Evolutionary conservation across 2,888 invertebrate species (phyloP), one percentile per base, ranked within the genome.

Genomic region (Metallyticus violacea): DNA sequence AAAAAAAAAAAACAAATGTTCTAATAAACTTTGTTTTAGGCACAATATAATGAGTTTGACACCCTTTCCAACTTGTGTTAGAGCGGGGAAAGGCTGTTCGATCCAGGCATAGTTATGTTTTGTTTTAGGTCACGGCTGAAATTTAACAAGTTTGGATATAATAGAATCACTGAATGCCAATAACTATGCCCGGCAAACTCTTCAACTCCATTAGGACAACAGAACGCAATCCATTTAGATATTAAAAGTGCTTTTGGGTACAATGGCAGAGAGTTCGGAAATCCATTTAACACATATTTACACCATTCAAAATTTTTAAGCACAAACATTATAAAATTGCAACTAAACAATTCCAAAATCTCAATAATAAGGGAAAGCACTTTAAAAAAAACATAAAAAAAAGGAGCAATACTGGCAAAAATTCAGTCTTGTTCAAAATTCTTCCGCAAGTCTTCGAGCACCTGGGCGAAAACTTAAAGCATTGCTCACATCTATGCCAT

Each of bases 341-440:
- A 30, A 81, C 40, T 81, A 81, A 30, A 81, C 26, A 30, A 29
- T 81, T 81, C 29, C 81, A 29, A 40, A 81, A 81, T 81, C 29
- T 81, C 25, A 81, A 2, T 30, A 81, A 81, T 9, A 80, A 81
- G 26, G 76, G 76, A 82, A 83, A 83, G 28, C 77, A 83, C n/a
- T n/a, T n/a, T n/a, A n/a, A n/a, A n/a, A n/a, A n/a, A n/a, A n/a
- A n/a, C n/a, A n/a, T 81, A 40, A 81, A 80, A 81, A 80, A 40
- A 29, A 29, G 77, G 77, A 85, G 87, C 87, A 87, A 87, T 87
- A 87, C 87, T 87, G 87, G 85, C 85, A 81, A 81, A 87, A 85
- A 76, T 81, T 87, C 87, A 87, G 87, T 87, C 87, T 87, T 87
- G 77, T 86, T 86, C 77, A 77, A 81, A 86, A 81, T 85, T 77